phyloP scores from a whole-genome alignment of 2,888 invertebrate genomes.

The Pammene fasciana region DNA sequence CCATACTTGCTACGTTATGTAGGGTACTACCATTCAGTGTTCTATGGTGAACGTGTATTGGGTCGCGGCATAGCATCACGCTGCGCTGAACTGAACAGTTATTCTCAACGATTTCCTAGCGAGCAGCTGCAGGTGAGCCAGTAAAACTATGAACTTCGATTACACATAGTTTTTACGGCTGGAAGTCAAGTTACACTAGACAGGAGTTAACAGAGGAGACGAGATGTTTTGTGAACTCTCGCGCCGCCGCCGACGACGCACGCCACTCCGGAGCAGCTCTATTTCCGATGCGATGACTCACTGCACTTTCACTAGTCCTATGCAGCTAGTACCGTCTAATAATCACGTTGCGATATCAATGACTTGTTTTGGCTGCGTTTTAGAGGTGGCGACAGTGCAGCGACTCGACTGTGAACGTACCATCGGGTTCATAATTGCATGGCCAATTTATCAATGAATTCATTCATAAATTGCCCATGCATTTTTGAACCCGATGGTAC shows the following conservation, averaged over 20 bases:
- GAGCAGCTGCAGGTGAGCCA: neutral
- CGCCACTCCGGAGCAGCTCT: slow-evolving; percentile 24
- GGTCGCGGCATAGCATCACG: slow-evolving; percentile 31
- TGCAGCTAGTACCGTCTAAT: slow-evolving; percentile 20
- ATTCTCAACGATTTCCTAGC: neutral
- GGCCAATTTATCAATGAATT: too few relatives aligned
- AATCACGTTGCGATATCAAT: slow-evolving; percentile 20
- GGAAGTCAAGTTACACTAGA: neutral
- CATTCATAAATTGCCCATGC: too few relatives aligned
- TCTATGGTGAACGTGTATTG: slow-evolving; percentile 7
- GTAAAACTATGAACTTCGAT: neutral
- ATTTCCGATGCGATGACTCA: slow-evolving; percentile 31
- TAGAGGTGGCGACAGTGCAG: neutral
- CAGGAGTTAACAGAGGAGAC: neutral
- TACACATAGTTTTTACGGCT: neutral
- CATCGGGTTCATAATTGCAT: too few relatives aligned
- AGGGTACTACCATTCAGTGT: slow-evolving; percentile 15
- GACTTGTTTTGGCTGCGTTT: slow-evolving; percentile 15
- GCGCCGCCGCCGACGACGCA: slow-evolving; percentile 1
- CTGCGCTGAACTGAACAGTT: slow-evolving; percentile 15
- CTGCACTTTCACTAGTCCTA: slow-evolving; percentile 32
- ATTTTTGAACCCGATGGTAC: too few relatives aligned
- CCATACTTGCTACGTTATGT: slow-evolving; percentile 7
- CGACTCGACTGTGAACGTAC: too few relatives aligned
- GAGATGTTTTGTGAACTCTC: slow-evolving; percentile 5